Evolutionary conservation across 2,113 vertebrate species (phyloP), one percentile per base, ranked within the genome.

Genomic region (Sander vitreus): DNA sequence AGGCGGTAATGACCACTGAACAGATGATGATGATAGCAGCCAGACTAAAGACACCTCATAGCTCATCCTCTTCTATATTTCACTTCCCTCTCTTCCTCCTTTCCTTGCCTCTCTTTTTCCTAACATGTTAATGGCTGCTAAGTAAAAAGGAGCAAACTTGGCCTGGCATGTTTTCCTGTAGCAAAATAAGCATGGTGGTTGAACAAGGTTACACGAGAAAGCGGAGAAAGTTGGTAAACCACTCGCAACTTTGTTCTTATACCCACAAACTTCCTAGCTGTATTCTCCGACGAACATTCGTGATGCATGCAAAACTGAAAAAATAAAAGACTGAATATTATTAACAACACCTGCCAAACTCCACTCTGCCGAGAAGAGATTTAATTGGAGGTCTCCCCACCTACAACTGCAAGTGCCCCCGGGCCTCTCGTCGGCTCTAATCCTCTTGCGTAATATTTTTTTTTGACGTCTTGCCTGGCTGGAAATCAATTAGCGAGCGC

Each of bases 11-110:
- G 87, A 93, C 89, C 89, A 86, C 88, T 84, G 91, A 93, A 94
- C 94, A 95, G 95, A 96, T 94, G 93, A 95, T 81, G 93, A 95
- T 84, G 85, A 94, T 83, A 80, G 84, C 91, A 87, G 92, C 88
- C 85, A 94, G 92, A 81, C 86, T 90, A 91, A 94, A 93, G 92
- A 93, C 94, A 90, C 81, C 85, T 78, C 89, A 78, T 80, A 79
- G 73, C 85, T 88, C 77, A 82, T 87, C 79, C 57, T 88, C 62
- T 55, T 69, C 68, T 66, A 67, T 50, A 11, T 70, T 73, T 73
- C 48, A 85, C 87, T 73, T 77, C 64, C 50, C 39, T 30, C 43
- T 53, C 57, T 18, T 58, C 30, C 39, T 51, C 23, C 14, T 21
- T 66, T 47, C 39, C 58, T 73, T 33, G 62, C 73, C 51, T 78